Conservation (phyloP, 2,888 invertebrate genomes). For the Ametastegia equiseti region DNA sequence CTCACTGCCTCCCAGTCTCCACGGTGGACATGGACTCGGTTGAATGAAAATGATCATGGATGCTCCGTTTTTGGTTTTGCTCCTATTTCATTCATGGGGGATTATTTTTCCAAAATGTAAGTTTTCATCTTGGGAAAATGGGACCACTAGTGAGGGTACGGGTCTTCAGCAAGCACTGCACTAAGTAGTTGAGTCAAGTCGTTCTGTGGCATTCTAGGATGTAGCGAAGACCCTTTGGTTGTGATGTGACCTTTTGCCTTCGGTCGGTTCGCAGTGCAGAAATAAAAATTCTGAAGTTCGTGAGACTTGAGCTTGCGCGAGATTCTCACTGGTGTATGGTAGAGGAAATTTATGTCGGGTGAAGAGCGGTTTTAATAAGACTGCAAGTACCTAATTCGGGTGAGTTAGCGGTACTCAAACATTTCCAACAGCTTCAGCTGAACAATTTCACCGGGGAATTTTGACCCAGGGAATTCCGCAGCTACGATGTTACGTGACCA, state of each 20-base stretch:
- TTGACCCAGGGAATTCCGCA: background rate
- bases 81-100: background rate
- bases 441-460: background rate
- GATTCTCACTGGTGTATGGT: background rate
- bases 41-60: constrained; percentile 63
- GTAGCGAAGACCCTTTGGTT: background rate
- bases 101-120: background rate
- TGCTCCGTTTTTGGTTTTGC: background rate
- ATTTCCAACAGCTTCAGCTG: background rate
- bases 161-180: background rate
- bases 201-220: background rate
- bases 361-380: constrained; percentile 37
- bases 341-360: constrained; percentile 21
- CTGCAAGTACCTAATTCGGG: constrained; percentile 33
- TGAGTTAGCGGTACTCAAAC: constrained; percentile 40
- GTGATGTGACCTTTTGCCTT: background rate
- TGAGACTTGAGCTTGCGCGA: background rate
- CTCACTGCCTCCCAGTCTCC: background rate
- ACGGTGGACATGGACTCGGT: constrained; percentile 34
- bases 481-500: background rate
- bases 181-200: constrained; percentile 22
- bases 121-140: background rate
- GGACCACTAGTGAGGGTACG: too few relatives aligned
- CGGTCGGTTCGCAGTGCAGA: too few relatives aligned
- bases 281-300: background rate